Base-by-base conservation (phyloP, 1,140 invertebrate genomes). In the Euura saliciscinereae region DNA sequence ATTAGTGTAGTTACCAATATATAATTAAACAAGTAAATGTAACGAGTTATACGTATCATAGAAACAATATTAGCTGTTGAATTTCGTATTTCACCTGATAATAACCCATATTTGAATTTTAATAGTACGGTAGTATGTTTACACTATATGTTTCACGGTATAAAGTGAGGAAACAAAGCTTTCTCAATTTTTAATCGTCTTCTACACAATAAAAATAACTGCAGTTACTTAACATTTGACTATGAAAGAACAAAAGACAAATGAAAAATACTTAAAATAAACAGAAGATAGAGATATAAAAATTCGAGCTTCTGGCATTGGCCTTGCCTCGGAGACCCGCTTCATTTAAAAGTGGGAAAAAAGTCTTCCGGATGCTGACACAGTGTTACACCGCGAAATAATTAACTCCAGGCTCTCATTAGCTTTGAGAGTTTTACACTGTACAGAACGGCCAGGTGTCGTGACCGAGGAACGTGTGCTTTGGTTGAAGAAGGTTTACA, bases 41-140 rank as follows among this genome's bases (percentile, higher is more conserved):
- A 28, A 28, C 28, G 51, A 8, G 5, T 59, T 59, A 59, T 59
- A 59, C 6, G 13, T 59, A 59, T 11, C 51, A 59, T 5, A 59
- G 51, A 59, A 59, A 10, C 51, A 59, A 59, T 59, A n/a, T 59
- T 59, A 59, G 51, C 51, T 11, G 51, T 59, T 59, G 51, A n/a
- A 59, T 59, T 11, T n/a, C 51, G 8, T 59, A 59, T n/a, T 59
- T 0, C 4, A 59, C 51, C 28, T 28, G 28, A 59, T 59, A 59
- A 28, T 28, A 8, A 51, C 46, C 7, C 46, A 51, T 2, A 51
- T 2, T 8, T 51, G 1, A 8, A 51, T 51, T 8, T 51, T 28
- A 28, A 28, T 28, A n/a, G n/a, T n/a, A n/a, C n/a, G n/a, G n/a
- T n/a, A n/a, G n/a, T n/a, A 28, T 28, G 28, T 28, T 28, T 28